Conservation (phyloP, 2,797 vertebrate genomes). For the Cebuella pygmaea region DNA sequence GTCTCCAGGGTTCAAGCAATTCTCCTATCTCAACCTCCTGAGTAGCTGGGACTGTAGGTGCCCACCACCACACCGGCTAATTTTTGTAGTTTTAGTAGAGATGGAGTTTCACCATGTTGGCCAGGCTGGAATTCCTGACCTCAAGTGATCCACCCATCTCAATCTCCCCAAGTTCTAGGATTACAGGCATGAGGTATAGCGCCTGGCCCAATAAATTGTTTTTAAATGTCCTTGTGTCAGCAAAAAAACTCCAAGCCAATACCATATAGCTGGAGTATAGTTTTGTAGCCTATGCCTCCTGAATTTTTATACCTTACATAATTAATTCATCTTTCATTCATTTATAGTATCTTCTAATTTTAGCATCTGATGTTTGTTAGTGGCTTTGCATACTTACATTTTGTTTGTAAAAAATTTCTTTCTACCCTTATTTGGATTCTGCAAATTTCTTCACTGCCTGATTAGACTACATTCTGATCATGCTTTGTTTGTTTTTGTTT, state of each 20-base stretch:
- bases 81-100: background rate
- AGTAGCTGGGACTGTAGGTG: background rate
- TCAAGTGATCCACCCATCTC: background rate
- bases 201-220: background rate
- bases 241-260: background rate
- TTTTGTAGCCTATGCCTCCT: background rate
- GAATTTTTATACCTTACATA: background rate
- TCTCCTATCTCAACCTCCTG: background rate
- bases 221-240: background rate
- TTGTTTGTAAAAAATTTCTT: background rate
- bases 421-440: background rate
- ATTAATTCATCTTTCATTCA: background rate
- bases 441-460: background rate
- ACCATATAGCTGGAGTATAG: background rate
- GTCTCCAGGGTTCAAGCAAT: background rate
- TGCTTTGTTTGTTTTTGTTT: background rate
- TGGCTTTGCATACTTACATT: background rate
- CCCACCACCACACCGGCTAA: rapidly evolving
- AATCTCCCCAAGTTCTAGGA: background rate
- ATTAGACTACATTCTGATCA: background rate
- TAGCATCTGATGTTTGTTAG: background rate
- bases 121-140: background rate
- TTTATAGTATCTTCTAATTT: slow-evolving; percentile 1
- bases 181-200: background rate
- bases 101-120: background rate